These are phyloP conservation scores for Hololepta plana DNA, from an alignment of 2,888 invertebrate species.

Conservation along the genomic window DNA sequence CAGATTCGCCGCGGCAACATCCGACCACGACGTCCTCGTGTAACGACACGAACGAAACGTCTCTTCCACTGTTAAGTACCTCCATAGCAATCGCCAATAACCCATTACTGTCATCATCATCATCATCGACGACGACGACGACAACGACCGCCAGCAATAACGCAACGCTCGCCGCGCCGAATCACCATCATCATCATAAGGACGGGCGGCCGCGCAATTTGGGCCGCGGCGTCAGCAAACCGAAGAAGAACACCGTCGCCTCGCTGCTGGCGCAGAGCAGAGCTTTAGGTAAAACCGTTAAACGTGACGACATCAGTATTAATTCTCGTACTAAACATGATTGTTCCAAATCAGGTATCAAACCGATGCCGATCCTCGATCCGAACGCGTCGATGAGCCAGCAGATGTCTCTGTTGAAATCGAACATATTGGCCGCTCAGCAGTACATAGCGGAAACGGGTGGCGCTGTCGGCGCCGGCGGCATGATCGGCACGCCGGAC, in stretches of 20 bases:
- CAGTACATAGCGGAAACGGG: conserved; percentile 31
- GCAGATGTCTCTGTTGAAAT: conserved; percentile 36
- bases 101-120: too few species aligned
- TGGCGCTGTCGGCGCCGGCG: too few species aligned
- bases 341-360: conserved; percentile 31
- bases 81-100: too few species aligned
- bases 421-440: conserved; percentile 50
- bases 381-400: conserved; percentile 36
- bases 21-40: too few species aligned
- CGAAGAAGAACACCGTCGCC: conserved; percentile 85
- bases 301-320: conserved; percentile 1
- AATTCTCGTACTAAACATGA: background rate
- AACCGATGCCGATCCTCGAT: conserved; percentile 45
- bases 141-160: too few species aligned
- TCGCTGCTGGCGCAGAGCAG: conserved; percentile 73
- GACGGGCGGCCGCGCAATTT: conserved; percentile 70
- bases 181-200: too few species aligned
- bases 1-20: conserved; percentile 38
- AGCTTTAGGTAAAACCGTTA: conserved; percentile 37
- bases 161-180: conserved; percentile 13
- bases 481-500: too few species aligned
- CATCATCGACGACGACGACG: conserved; percentile 12
- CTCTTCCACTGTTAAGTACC: too few species aligned
- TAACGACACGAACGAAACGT: too few species aligned
- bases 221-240: conserved; percentile 74